Conservation (phyloP, 2,888 invertebrate genomes). For the Metallyticus violacea region DNA sequence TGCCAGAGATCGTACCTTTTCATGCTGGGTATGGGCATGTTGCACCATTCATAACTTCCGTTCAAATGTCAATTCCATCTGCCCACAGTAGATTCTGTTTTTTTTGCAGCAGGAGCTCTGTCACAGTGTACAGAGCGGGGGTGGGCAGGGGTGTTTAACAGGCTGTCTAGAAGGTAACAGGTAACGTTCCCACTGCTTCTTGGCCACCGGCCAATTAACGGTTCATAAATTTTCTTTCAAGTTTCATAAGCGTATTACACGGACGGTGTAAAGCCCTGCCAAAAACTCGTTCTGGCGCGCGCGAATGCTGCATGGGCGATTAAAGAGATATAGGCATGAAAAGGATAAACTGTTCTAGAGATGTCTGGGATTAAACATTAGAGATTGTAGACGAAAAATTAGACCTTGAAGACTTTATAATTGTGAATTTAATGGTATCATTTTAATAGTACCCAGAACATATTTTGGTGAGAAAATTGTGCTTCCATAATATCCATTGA, state of each 20-base stretch:
- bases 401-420: no score
- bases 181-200: not conserved
- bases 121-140: no score
- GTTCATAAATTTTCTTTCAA: not conserved
- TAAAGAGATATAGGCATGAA: no score
- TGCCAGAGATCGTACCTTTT: no score
- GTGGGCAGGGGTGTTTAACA: not conserved
- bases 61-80: not conserved
- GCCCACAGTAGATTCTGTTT: not conserved
- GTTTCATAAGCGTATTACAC: not conserved
- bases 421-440: no score
- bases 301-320: not conserved
- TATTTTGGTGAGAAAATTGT: no score
- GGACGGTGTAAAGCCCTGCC: not conserved
- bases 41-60: not conserved
- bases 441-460: no score
- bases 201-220: not conserved
- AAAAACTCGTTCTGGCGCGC: not conserved
- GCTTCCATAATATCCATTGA: no score
- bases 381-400: no score
- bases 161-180: not conserved
- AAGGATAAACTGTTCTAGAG: no score
- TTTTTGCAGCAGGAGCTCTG: not conserved
- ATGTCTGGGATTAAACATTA: no score
- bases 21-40: not conserved